These are phyloP conservation scores for Archocentrus centrarchus DNA, from an alignment of 2,113 vertebrate genomes.

Conservation along the genomic window DNA sequence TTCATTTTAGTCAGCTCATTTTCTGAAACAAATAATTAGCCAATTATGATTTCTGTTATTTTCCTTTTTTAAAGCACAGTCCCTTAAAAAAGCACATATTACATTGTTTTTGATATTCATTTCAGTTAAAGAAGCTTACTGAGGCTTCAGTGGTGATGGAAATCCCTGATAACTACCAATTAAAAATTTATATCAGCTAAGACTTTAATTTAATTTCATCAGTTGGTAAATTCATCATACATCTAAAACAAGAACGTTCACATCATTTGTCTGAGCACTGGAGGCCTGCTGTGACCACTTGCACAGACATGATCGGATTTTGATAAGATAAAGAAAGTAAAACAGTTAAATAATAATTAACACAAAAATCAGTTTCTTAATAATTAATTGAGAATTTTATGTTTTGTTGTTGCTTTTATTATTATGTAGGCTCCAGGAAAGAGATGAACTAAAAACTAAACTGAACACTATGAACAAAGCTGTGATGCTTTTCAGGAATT, in stretches of 20 bases:
- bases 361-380: slow-evolving; percentile 2
- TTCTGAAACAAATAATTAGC: background rate
- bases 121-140: background rate
- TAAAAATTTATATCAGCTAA: slow-evolving; percentile 33
- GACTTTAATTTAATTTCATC: slow-evolving; percentile 52
- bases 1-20: background rate
- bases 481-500: background rate
- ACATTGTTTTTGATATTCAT: background rate
- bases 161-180: slow-evolving; percentile 30
- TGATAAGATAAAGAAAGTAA: slow-evolving; percentile 15
- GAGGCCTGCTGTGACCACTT: slow-evolving; percentile 13
- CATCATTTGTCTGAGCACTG: background rate
- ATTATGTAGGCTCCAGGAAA: background rate
- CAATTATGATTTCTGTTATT: background rate
- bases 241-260: slow-evolving; percentile 30
- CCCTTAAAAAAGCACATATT: background rate
- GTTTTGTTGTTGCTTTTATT: background rate
- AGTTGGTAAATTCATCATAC: slow-evolving; percentile 16
- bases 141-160: slow-evolving; percentile 22
- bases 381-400: background rate
- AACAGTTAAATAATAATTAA: slow-evolving; percentile 28
- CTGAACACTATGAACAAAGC: background rate
- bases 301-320: background rate
- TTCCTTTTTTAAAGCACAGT: background rate
- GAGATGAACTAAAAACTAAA: background rate